Evolutionary conservation across 2,113 vertebrate genomes (phyloP).

Genomic region (Entomyzon cyanotis): DNA sequence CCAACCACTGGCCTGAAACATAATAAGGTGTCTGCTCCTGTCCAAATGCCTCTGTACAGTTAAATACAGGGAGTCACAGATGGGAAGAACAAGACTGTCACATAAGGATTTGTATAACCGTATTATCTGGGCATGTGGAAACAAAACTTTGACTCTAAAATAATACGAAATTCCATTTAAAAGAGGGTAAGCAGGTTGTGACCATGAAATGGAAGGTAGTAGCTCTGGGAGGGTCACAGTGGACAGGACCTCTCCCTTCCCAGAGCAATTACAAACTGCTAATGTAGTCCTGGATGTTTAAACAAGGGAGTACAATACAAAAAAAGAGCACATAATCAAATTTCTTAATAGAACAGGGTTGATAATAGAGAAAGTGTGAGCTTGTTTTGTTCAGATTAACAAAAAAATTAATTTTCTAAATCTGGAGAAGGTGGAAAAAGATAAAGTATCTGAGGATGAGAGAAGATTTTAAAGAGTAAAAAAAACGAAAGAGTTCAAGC

Average conservation of each 20-base stretch:
- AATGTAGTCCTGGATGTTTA: not conserved
- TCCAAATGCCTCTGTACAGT: not conserved
- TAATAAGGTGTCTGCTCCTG: not conserved
- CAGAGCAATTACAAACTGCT: not conserved
- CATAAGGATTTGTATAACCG: not conserved
- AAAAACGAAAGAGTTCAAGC: not conserved
- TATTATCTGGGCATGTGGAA: not conserved
- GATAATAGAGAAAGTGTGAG: not conserved
- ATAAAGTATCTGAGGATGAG: not conserved
- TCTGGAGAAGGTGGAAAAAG: not conserved
- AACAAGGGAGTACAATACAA: not conserved
- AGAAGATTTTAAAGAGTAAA: not conserved
- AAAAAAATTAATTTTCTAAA: not conserved
- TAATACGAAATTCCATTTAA: not conserved
- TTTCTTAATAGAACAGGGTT: not conserved
- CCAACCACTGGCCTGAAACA: not conserved
- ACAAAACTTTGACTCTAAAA: not conserved
- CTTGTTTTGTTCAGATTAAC: not conserved
- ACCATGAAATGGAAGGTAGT: not conserved
- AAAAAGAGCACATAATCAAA: not conserved
- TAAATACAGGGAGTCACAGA: not conserved
- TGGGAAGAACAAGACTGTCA: not conserved
- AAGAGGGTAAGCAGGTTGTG: not conserved
- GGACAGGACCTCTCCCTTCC: not conserved
- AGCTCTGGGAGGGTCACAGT: not conserved